Base-by-base conservation (phyloP, 1,140 invertebrate genomes). In the Anastrepha ludens region DNA sequence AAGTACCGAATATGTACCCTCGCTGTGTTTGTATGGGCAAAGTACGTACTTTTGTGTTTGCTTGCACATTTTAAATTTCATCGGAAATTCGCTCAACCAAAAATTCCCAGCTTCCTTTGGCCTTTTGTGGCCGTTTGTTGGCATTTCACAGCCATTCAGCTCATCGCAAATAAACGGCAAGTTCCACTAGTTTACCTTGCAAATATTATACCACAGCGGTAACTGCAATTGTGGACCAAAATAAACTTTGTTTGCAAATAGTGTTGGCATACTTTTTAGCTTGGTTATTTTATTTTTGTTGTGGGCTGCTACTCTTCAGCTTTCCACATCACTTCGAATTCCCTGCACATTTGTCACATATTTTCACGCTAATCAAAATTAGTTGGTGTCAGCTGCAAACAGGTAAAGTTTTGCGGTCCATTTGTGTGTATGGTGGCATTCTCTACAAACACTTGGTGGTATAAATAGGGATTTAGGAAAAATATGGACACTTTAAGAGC, bases 301-400 rank as follows among this genome's bases (percentile, higher is more conserved):
- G 60, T n/a, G 2, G 13, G 50, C 50, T 55, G 50, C 50, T 55
- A 55, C n/a, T 13, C 60, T 62, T 62, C 13, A 62, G 15, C 13
- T 62, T 55, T 1, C 50, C 50, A 55, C 60, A 17, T 62, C n/a
- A 29, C 20, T 44, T 9, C 11, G 17, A 29, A 74, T 74, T 74
- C 67, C 67, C 67, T 39, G 67, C 67, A 74, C 67, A 20, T 74
- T 41, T 74, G 13, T 74, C 67, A 44, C 29, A 74, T 74, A 74
- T 74, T 74, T 74, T 74, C 6, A 74, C 67, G 67, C 17, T 74
- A 74, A 74, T 74, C 67, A 74, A 74, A 74, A 74, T 39, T 74
- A 74, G 13, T 62, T 62, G 9, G n/a, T 62, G 5, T 62, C n/a
- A n/a, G 4, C n/a, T 62, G 60, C 50, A 55, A 11, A 11, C 11